Evolutionary conservation across 2,113 vertebrate genomes (phyloP).

Genomic region (Engystomops pustulosus): DNA sequence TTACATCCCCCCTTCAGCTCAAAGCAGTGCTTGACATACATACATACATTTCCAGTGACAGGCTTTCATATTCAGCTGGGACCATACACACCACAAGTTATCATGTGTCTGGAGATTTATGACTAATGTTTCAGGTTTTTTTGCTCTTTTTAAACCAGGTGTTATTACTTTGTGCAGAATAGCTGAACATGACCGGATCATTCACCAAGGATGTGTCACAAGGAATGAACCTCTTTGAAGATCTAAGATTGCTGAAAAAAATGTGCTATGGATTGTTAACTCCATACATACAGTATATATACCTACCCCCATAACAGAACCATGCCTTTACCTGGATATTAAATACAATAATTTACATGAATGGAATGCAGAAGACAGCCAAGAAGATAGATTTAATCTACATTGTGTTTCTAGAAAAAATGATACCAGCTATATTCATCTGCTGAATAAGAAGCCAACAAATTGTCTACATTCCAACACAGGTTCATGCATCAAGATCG

Average conservation of each 20-base stretch:
- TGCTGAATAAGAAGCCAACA: too few relatives aligned
- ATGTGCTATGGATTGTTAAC: conserved; percentile 19
- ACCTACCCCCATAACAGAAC: neutral
- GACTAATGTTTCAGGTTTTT: neutral
- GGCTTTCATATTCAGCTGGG: neutral
- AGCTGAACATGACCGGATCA: conserved; percentile 26
- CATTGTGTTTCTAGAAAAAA: too few relatives aligned
- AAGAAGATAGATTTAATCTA: neutral
- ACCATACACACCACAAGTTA: neutral
- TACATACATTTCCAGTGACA: neutral
- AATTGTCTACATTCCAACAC: too few relatives aligned
- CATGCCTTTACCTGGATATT: too few relatives aligned
- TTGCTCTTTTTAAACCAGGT: conserved; percentile 30
- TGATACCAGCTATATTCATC: too few relatives aligned
- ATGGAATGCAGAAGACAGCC: neutral
- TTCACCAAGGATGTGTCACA: conserved; percentile 24
- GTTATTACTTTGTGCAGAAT: conserved; percentile 10
- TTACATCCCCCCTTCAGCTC: too few relatives aligned
- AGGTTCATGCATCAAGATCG: too few relatives aligned
- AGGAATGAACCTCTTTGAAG: conserved; percentile 32
- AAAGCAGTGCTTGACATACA: too few relatives aligned
- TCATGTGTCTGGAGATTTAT: neutral
- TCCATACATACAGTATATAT: neutral
- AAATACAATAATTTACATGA: neutral
- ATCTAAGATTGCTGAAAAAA: conserved; percentile 25